Conservation (phyloP, 2,113 vertebrate genomes). For the Daubentonia madagascariensis region DNA sequence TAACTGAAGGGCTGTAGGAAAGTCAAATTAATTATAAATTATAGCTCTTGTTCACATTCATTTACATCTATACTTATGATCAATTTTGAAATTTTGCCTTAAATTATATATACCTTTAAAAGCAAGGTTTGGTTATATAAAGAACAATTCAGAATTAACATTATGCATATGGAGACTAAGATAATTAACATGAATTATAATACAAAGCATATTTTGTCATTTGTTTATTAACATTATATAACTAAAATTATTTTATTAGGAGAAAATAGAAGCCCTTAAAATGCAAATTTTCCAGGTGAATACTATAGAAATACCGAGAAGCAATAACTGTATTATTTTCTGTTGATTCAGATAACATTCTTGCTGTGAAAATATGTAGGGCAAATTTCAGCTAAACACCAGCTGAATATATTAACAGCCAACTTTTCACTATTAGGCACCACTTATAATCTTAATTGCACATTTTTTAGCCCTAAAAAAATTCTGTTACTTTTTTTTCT, state of each 20-base stretch:
- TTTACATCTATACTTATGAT: constrained; percentile 9
- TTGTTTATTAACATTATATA: constrained; percentile 13
- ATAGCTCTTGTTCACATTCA: constrained; percentile 23
- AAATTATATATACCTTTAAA: not conserved
- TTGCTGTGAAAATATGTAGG: constrained; percentile 13
- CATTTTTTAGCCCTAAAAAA: not conserved
- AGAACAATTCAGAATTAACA: constrained; percentile 54
- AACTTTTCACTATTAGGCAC: not conserved
- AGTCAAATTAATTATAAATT: constrained; percentile 43
- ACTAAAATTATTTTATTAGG: constrained; percentile 45
- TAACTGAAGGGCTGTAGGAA: not conserved
- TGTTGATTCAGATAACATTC: not conserved
- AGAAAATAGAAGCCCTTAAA: constrained; percentile 39
- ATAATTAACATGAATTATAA: constrained; percentile 35
- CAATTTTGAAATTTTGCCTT: constrained; percentile 42
- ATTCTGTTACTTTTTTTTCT: not conserved
- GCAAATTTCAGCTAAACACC: not conserved
- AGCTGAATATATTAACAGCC: not conserved
- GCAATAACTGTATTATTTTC: not conserved
- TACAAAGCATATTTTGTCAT: not conserved
- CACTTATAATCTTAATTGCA: not conserved
- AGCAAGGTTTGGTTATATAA: constrained; percentile 50
- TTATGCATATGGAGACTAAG: not conserved
- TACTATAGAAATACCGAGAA: not conserved
- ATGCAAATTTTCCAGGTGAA: not conserved